These are phyloP conservation scores for Etheostoma cragini DNA, from an alignment of 2,113 vertebrate genomes.

Conservation along the genomic window DNA sequence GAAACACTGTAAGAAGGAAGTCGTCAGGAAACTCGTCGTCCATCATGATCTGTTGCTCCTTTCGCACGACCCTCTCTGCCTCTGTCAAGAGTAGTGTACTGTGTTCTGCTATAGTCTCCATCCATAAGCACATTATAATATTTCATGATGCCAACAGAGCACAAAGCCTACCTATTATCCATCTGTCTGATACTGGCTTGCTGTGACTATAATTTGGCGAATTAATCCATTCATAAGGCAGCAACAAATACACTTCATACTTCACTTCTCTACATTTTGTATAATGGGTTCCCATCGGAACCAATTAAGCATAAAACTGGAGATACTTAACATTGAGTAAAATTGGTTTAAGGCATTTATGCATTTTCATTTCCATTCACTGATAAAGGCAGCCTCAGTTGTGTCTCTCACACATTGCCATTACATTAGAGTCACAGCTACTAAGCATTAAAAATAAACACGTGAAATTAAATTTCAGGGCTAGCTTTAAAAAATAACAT, in stretches of 20 bases:
- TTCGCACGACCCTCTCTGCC: conserved; percentile 51
- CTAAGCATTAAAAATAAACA: background rate
- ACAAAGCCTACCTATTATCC: background rate
- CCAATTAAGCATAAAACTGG: conserved; percentile 43
- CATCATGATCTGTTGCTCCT: conserved; percentile 51
- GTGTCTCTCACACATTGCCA: background rate
- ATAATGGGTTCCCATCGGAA: conserved; percentile 19
- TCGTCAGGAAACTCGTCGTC: conserved; percentile 51
- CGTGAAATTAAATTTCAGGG: no score
- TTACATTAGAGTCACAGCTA: background rate
- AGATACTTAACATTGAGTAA: background rate
- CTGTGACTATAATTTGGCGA: background rate
- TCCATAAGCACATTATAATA: background rate
- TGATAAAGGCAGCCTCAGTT: background rate
- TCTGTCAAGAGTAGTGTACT: conserved; percentile 49
- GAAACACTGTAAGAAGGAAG: conserved; percentile 66
- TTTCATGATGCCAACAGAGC: background rate
- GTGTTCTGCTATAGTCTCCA: conserved; percentile 7
- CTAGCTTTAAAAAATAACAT: background rate
- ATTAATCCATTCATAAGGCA: conserved; percentile 8
- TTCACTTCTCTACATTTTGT: conserved; percentile 1
- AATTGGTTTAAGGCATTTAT: background rate
- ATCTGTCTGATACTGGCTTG: background rate
- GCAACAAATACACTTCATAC: conserved; percentile 10
- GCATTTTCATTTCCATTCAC: background rate